Evolutionary conservation across 30 jellyfish, hydroid and myxozoan species (phyloP).

Genomic region (Nemopilema nomurai): DNA sequence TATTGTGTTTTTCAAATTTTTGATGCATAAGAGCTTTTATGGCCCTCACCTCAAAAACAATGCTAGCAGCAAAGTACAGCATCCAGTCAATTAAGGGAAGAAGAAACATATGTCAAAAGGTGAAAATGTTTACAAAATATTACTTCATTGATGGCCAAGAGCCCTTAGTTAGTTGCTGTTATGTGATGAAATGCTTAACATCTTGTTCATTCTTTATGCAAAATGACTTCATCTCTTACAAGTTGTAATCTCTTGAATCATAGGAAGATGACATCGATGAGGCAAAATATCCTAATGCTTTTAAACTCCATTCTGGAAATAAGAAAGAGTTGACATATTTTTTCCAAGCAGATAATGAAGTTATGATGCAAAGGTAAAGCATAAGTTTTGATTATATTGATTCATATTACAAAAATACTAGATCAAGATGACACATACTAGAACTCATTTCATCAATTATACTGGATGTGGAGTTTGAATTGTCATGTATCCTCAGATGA

Average conservation of each 20-base stretch:
- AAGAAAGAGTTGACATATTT: conserved; percentile 85
- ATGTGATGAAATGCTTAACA: not conserved
- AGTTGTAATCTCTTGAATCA: not conserved
- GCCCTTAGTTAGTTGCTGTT: not conserved
- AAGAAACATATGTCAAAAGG: too few relatives aligned
- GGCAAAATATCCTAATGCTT: conserved; percentile 60
- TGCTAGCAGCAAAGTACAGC: too few relatives aligned
- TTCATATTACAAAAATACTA: too few relatives aligned
- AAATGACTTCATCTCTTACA: not conserved
- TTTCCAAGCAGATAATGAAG: conserved; percentile 82
- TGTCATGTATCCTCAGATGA: too few relatives aligned
- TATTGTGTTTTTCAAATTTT: too few relatives aligned
- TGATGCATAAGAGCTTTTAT: too few relatives aligned
- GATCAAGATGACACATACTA: too few relatives aligned
- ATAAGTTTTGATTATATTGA: not conserved
- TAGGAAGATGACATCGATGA: conserved; percentile 84
- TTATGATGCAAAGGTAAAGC: conserved; percentile 60
- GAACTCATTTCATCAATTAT: too few relatives aligned
- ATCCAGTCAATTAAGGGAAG: too few relatives aligned
- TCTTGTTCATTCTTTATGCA: not conserved
- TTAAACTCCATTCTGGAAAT: conserved; percentile 74
- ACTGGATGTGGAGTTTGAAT: too few relatives aligned
- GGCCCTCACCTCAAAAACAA: too few relatives aligned
- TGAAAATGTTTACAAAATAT: too few relatives aligned
- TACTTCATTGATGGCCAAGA: not conserved